phyloP scores from a whole-genome alignment of 2,113 vertebrate genomes.

The Todiramphus chloris region DNA sequence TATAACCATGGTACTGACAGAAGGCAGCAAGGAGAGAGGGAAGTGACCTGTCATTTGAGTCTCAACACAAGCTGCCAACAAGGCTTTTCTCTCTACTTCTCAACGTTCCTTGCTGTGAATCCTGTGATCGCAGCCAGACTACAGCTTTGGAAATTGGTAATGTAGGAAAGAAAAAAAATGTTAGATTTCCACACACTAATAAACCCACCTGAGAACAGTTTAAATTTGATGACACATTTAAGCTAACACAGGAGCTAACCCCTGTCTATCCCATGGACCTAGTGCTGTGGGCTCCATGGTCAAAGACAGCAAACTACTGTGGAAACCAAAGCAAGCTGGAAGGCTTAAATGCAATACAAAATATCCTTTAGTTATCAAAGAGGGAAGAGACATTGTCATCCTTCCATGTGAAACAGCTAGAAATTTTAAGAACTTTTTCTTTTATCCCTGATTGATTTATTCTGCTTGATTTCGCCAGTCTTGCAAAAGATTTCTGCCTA shows the following conservation, averaged over 20 bases:
- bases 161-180: not conserved
- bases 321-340: not conserved
- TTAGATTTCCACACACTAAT: not conserved
- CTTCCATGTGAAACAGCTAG: not conserved
- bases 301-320: not conserved
- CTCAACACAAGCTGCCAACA: not conserved
- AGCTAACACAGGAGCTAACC: not conserved
- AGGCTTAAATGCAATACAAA: not conserved
- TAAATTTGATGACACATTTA: not conserved
- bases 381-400: not conserved
- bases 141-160: not conserved
- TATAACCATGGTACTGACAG: not conserved
- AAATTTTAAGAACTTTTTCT: not conserved
- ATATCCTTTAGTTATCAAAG: not conserved
- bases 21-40: not conserved
- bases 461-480: not conserved
- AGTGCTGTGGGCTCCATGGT: not conserved
- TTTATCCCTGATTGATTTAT: not conserved
- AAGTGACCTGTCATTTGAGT: not conserved
- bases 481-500: not conserved
- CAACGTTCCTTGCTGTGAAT: rapidly evolving
- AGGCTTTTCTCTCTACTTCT: not conserved
- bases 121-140: not conserved
- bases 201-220: not conserved
- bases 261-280: not conserved